Evolutionary conservation across 1,140 invertebrate genomes (phyloP), one percentile per base, ranked within the genome.

Genomic region (Orussus abietinus): DNA sequence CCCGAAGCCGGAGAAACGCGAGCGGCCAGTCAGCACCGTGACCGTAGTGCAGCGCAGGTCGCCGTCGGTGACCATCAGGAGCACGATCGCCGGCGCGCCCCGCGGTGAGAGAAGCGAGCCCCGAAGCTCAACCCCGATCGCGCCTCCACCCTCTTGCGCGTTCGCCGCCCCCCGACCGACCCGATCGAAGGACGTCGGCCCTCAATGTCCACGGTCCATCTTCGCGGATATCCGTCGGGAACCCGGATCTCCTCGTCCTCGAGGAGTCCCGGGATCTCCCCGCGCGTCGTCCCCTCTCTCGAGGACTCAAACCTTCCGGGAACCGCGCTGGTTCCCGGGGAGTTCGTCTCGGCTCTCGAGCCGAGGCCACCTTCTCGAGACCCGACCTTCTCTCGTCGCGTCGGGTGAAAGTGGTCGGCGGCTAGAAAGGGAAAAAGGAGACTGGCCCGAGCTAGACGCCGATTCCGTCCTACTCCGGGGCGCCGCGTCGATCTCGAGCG

Each of bases 21-120:
- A 62, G 38, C 65, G 63, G 57, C 48, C 59, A 29, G 12, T 58
- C 33, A 62, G 52, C 53, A 66, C 62, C 7, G 54, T 65, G 30
- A 66, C 63, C 13, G 54, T 65, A 45, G 53, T 67, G 19, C 59
- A 62, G 41, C 45, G 44, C 36, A 62, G 49, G 51, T 62, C 61
- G 33, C 68, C 68, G 19, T 64, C 66, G 25, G 36, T 69, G 19
- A 66, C 62, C 10, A 59, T 67, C 31, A 55, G 49, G 17, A 54
- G 48, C 21, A 49, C 38, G 40, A 48, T 54, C 20, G 37, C 34
- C 11, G 7, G 41, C 7, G 48, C 51, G 18, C 44, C 48, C 11
- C 38, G 38, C 12, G 42, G 3, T 11, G 12, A 32, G 22, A 32
- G 21, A 12, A 14, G 19, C 12, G 15, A 42, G n/a, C 6, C n/a